A percentile compares a stretch with the other conserved stretches of the same genome.
These are phyloP conservation scores for Calyptommatus sinebrachiatus DNA, from an alignment of 2,113 vertebrate species.

Conservation along the genomic window DNA sequence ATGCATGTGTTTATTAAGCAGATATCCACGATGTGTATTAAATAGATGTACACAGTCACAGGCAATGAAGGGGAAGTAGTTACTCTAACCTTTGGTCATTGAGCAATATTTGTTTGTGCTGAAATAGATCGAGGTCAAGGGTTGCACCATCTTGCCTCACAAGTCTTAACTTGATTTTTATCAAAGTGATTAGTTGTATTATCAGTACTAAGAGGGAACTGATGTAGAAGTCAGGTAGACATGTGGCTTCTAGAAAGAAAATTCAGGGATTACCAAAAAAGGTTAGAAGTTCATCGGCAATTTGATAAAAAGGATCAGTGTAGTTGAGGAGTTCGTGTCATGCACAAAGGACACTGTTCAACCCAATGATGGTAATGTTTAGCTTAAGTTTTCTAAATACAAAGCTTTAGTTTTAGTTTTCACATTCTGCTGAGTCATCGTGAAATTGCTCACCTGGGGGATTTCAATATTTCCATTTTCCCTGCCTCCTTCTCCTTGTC, in stretches of 20 bases:
- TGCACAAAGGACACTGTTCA: neutral
- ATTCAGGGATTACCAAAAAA: conserved; percentile 14
- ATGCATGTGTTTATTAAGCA: neutral
- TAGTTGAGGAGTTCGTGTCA: fast-evolving
- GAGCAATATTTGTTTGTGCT: conserved; percentile 16
- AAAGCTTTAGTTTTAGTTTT: conserved; percentile 18
- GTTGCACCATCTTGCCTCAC: neutral
- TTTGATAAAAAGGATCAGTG: conserved; percentile 10
- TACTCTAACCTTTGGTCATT: conserved; percentile 11
- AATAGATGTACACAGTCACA: neutral
- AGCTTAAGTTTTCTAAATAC: neutral
- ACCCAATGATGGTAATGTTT: neutral
- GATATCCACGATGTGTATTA: too few species aligned
- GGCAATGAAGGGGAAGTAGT: neutral
- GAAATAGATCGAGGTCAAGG: neutral
- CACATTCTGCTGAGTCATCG: conserved; percentile 30
- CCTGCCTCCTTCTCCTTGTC: conserved; percentile 7
- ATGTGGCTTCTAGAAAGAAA: neutral
- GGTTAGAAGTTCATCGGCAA: neutral
- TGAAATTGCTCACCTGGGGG: conserved; percentile 17
- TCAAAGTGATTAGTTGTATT: neutral
- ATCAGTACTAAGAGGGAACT: neutral
- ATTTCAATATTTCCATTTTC: conserved; percentile 23
- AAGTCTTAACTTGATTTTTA: conserved; percentile 27
- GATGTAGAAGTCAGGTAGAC: conserved; percentile 5